phyloP scores from a whole-genome alignment of 1,140 invertebrate genomes.

The Ceratosolen fusciceps region DNA sequence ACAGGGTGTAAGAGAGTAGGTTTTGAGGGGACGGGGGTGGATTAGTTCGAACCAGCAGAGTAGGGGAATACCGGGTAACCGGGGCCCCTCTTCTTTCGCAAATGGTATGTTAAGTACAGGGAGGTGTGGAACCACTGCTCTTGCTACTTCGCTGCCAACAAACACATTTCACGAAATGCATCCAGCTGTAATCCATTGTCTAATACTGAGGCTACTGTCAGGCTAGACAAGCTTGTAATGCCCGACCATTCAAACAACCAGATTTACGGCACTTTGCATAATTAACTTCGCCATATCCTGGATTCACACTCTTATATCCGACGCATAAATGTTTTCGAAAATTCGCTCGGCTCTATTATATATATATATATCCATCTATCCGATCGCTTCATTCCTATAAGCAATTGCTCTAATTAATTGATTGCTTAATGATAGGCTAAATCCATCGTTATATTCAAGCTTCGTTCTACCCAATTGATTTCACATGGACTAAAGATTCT shows the following conservation, averaged over 20 bases:
- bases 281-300: constrained; percentile 50
- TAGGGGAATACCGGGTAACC: constrained; percentile 41
- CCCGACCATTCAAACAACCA: constrained; percentile 55
- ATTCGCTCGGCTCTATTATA: background rate
- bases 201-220: constrained; percentile 46
- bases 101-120: constrained; percentile 60
- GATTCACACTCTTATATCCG: constrained; percentile 37
- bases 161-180: constrained; percentile 55
- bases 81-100: constrained; percentile 32
- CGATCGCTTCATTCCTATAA: no score
- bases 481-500: no score
- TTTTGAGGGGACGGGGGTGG: constrained; percentile 52
- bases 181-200: constrained; percentile 57
- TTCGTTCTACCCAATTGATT: no score
- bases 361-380: no score
- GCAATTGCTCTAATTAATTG: no score
- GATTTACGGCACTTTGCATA: constrained; percentile 56
- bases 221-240: constrained; percentile 55
- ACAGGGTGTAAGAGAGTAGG: constrained; percentile 55
- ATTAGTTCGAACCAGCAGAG: constrained; percentile 55
- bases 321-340: background rate
- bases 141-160: constrained; percentile 46
- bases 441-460: no score
- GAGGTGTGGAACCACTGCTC: background rate
- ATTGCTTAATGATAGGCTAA: no score